A percentile compares a stretch with the other conserved stretches of the same genome.
These are phyloP conservation scores for Ridgeia piscesae DNA, from an alignment of 1,140 invertebrate species.

Conservation along the genomic window DNA sequence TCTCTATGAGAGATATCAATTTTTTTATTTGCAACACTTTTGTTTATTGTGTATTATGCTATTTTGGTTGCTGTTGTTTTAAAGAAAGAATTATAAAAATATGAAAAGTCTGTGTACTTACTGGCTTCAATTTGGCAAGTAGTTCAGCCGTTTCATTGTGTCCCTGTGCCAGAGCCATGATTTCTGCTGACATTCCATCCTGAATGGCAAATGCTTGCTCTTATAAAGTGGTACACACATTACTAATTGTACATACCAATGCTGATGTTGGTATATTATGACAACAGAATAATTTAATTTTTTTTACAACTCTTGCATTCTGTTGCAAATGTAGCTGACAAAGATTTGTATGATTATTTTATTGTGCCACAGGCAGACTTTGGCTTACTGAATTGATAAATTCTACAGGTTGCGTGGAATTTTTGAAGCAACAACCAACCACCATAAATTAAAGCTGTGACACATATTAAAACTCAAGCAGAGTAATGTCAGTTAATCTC, in stretches of 20 bases:
- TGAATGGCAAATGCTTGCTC: conserved; percentile 34
- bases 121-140: conserved; percentile 70
- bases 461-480: too few species aligned
- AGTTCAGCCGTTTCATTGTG: conserved; percentile 74
- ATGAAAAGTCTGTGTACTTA: conserved; percentile 53
- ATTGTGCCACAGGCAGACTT: too few species aligned
- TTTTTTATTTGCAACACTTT: background rate
- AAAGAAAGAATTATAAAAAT: background rate
- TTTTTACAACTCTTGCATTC: too few species aligned
- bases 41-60: background rate
- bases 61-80: background rate
- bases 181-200: conserved; percentile 78
- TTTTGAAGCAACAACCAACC: background rate
- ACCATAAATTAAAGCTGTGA: background rate
- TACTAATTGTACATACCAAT: background rate
- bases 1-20: too few species aligned
- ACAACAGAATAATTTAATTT: too few species aligned
- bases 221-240: background rate
- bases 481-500: too few species aligned
- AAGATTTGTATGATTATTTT: too few species aligned
- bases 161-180: conserved; percentile 78
- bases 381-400: too few species aligned
- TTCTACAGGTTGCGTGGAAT: too few species aligned
- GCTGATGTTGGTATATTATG: too few species aligned
- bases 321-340: too few species aligned